Base-by-base conservation (phyloP, 1,140 invertebrate species). In the Pseudoatta argentina region DNA sequence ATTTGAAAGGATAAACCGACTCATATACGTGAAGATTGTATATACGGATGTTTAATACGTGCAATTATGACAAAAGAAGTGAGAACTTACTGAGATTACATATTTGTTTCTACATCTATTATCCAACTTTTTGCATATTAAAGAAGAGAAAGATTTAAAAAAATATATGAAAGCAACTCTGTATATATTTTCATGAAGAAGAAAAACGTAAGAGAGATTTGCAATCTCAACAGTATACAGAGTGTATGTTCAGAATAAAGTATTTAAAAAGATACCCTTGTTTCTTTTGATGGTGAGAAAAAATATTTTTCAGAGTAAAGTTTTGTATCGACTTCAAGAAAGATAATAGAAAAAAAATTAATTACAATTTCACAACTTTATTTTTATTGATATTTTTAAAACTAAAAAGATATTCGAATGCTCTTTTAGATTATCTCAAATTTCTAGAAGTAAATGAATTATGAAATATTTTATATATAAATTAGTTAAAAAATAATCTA, bases 1-100 rank as follows among this genome's bases (percentile, higher is more conserved):
- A 75, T 73, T 83, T 73, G 39, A 75, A 83, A 75, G 39, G 55
- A 61, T 61, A 82, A 61, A 61, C 18, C 6, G 10, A 18, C 24
- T 59, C 12, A 57, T 76, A 44, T 48, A 77, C 14, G 53, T 59
- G 44, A 82, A 27, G n/a, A 82, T 51, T 30, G 34, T 18, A 39
- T 18, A 7, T 66, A 78, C 18, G 34, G 1, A 12, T 27, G 24
- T 39, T 27, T 59, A 12, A 55, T 14, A 79, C 24, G 10, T 39
- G 7, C n/a, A 44, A 27, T 57, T 57, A 21, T 6, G 12, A n/a
- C 0, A 27, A 81, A 44, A 81, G 34, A 55, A 39, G n/a, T 27
- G 51, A 81, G n/a, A 69, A 44, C n/a, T 64, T 51, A n/a, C 27
- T 67, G 5, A 24, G 1, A 39, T 57, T 5, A 71, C 10, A 69